A percentile compares a stretch with the other conserved stretches of the same genome.
phyloP scores from a whole-genome alignment of 1,140 invertebrate genomes.

The Neodiprion pinetum region DNA sequence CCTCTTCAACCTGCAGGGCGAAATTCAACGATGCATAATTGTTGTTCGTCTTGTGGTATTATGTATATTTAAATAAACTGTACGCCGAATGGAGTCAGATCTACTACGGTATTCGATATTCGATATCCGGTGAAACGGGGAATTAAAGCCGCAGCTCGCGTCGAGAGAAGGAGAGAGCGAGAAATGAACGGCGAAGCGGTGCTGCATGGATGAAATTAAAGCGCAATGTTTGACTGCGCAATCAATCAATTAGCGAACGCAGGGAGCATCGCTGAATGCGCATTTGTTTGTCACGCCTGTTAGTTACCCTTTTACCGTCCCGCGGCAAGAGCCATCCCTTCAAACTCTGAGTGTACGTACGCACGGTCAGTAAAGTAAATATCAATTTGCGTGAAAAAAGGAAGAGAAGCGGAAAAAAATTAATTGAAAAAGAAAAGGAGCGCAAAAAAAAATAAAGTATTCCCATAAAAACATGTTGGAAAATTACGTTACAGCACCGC shows the following conservation, averaged over 20 bases:
- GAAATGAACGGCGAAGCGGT: neutral
- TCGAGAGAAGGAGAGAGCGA: neutral
- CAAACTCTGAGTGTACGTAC: neutral
- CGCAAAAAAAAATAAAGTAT: conserved; percentile 16
- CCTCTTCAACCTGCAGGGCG: no score
- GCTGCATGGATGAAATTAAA: conserved; percentile 8
- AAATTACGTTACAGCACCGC: conserved; percentile 20
- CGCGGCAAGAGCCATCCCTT: neutral
- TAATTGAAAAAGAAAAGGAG: neutral
- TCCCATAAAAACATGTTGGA: conserved; percentile 29
- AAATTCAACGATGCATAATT: no score
- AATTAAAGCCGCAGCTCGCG: no score
- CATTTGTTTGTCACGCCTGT: conserved; percentile 41
- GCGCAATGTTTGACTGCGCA: conserved; percentile 26
- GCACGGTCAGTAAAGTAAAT: conserved; percentile 2
- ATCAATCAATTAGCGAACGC: conserved; percentile 44
- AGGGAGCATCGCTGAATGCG: conserved; percentile 34
- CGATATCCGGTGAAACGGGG: no score
- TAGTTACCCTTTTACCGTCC: conserved; percentile 28
- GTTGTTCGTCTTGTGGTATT: no score
- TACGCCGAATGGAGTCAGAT: no score
- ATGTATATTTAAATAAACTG: no score
- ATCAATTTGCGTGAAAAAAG: neutral
- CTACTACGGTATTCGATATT: no score
- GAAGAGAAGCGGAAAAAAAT: neutral